A percentile compares a stretch with the other conserved stretches of the same genome.
These are phyloP conservation scores for Manduca sexta DNA, from an alignment of 1,140 invertebrate genomes.

Conservation along the genomic window DNA sequence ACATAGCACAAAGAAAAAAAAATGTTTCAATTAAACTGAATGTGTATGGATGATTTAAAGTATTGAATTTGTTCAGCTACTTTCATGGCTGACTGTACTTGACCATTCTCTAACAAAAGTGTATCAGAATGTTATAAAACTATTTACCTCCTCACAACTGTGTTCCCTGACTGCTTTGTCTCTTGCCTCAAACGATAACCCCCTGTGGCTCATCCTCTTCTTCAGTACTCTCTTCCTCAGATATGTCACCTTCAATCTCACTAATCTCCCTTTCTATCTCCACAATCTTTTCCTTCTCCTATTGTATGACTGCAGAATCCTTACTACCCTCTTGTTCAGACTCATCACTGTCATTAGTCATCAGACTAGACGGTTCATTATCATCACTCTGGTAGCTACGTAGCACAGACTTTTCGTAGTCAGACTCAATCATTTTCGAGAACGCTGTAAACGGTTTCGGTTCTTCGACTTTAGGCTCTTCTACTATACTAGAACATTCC, in stretches of 20 bases:
- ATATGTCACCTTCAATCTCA: slow-evolving; percentile 42
- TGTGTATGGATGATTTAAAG: too few relatives aligned
- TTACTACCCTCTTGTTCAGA: slow-evolving; percentile 23
- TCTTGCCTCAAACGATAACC: too few relatives aligned
- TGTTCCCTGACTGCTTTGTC: too few relatives aligned
- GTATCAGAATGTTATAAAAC: too few relatives aligned
- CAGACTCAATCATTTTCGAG: slow-evolving; percentile 33
- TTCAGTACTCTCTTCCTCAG: slow-evolving; percentile 20
- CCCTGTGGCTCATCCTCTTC: too few relatives aligned
- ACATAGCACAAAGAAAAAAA: too few relatives aligned
- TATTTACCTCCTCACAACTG: too few relatives aligned
- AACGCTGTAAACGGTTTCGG: slow-evolving; percentile 22
- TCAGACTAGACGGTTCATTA: slow-evolving; percentile 40
- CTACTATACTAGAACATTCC: slow-evolving; percentile 10
- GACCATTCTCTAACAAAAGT: too few relatives aligned
- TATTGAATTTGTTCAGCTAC: too few relatives aligned
- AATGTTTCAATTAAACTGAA: too few relatives aligned
- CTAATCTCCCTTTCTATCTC: slow-evolving; percentile 57
- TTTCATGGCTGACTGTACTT: too few relatives aligned
- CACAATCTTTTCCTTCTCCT: slow-evolving; percentile 56
- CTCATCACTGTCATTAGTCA: slow-evolving; percentile 56
- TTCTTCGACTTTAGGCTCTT: slow-evolving; percentile 9
- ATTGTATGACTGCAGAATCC: slow-evolving; percentile 40
- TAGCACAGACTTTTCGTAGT: slow-evolving; percentile 44
- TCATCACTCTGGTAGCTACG: slow-evolving; percentile 25